Evolutionary conservation across 2,888 invertebrate genomes (phyloP).

Genomic region (Ceriagrion tenellum): DNA sequence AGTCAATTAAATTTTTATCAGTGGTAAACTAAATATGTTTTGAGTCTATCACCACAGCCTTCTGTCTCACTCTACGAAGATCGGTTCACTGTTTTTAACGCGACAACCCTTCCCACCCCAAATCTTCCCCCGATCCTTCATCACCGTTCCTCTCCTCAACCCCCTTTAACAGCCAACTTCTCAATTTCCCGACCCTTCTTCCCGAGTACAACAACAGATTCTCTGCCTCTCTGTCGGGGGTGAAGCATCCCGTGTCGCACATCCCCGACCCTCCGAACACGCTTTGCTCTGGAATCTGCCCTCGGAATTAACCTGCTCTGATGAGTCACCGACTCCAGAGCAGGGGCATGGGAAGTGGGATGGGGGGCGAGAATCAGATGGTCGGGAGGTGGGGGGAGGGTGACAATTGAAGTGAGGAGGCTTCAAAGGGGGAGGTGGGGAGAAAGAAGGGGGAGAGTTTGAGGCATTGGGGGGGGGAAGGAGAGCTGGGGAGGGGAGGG

Average conservation of each 20-base stretch:
- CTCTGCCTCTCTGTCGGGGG: background rate
- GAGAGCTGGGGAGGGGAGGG: background rate
- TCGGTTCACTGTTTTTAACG: background rate
- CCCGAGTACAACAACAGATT: background rate
- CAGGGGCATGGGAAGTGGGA: too few species aligned
- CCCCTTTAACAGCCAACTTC: background rate
- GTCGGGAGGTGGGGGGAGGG: too few species aligned
- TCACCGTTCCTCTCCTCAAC: background rate
- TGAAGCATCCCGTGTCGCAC: background rate
- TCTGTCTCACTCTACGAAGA: background rate
- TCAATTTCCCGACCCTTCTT: background rate
- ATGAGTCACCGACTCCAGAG: background rate
- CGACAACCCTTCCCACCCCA: background rate
- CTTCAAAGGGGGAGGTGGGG: background rate
- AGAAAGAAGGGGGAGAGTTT: background rate
- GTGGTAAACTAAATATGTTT: too few species aligned
- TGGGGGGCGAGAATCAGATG: background rate
- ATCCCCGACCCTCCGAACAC: background rate
- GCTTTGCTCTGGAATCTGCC: background rate
- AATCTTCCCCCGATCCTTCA: background rate
- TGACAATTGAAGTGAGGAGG: background rate
- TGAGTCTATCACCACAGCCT: too few species aligned
- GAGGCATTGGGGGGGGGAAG: background rate
- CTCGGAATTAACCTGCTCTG: constrained; percentile 51
- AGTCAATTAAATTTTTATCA: too few species aligned